Evolutionary conservation across 2,113 vertebrate genomes (phyloP), one percentile per base, ranked within the genome.

Genomic region (Crocuta crocuta): DNA sequence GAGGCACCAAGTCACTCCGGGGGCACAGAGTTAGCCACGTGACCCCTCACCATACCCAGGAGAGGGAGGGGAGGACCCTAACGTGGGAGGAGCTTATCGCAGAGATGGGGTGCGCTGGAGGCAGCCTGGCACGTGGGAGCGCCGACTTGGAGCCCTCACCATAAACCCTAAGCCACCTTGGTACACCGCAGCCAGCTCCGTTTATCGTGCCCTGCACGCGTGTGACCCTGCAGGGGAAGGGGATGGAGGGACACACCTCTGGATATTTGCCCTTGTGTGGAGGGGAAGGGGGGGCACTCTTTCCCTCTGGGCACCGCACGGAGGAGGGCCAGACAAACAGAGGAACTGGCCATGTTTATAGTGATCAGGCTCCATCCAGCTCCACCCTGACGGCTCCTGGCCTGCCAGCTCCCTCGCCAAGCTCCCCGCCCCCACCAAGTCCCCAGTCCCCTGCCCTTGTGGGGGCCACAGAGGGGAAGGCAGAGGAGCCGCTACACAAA

Each of bases 261-360:
- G 97, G 98, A 98, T 98, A 96, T 97, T 86, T 97, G 95, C 80
- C 91, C 0, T 39, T 39, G 39, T 39, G 39, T 39, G 39, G 39
- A 39, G 39, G 39, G 39, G 39, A 39, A 39, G 39, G 58, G 70
- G 70, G 90, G 87, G 96, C 94, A 79, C 92, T 87, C 96, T 97
- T 98, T 98, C 94, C 97, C 97, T 86, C 95, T 97, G 70, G 96
- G 95, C 95, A 85, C 90, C 0, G 28, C 81, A 17, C 0, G 8
- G 97, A 96, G 8, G 97, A 96, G 87, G 88, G 92, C 93, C 96
- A 94, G 95, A 98, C 97, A 98, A 98, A 98, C 92, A 95, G 97
- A 98, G 98, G 98, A 98, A 98, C 97, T 98, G 95, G 39, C 45
- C 24, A 0, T 98, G 97, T 98, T 98, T 98, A 98, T 93, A 97